These are phyloP conservation scores for Antennarius maculatus DNA, from an alignment of 2,797 vertebrate species.

Conservation along the genomic window DNA sequence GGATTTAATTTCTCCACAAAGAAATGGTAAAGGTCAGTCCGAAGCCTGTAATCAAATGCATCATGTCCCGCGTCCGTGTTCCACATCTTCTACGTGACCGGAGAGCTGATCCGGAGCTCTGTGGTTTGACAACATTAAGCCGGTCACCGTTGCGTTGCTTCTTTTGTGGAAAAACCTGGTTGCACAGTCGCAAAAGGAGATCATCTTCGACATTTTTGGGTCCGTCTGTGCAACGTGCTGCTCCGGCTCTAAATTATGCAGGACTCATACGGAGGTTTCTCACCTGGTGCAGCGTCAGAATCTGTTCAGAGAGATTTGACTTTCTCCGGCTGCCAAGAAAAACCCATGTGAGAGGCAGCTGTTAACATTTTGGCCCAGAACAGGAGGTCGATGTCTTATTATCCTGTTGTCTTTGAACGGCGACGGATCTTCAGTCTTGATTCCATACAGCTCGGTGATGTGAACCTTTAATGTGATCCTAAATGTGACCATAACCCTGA, in stretches of 20 bases:
- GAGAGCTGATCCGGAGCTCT: conserved; percentile 38
- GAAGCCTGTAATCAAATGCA: conserved; percentile 45
- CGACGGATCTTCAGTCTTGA: no score
- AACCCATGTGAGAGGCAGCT: conserved; percentile 25
- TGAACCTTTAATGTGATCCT: not conserved
- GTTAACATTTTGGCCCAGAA: conserved; percentile 24
- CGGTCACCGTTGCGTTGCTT: not conserved
- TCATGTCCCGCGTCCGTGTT: conserved; percentile 37
- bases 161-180: not conserved
- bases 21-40: conserved; percentile 58
- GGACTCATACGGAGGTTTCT: not conserved
- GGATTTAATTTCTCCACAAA: conserved; percentile 40
- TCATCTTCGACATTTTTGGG: not conserved
- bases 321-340: conserved; percentile 27
- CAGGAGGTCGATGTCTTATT: conserved; percentile 50
- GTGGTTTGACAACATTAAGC: conserved; percentile 12
- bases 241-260: conserved; percentile 14
- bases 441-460: no score
- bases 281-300: not conserved
- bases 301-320: conserved; percentile 23
- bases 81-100: conserved; percentile 37
- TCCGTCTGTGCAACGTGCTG: not conserved
- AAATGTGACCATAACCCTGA: not conserved
- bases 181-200: not conserved
- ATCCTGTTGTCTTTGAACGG: conserved; percentile 43